These are phyloP conservation scores for Seira sanloemensis DNA, from an alignment of 2,888 invertebrate genomes.

Conservation along the genomic window DNA sequence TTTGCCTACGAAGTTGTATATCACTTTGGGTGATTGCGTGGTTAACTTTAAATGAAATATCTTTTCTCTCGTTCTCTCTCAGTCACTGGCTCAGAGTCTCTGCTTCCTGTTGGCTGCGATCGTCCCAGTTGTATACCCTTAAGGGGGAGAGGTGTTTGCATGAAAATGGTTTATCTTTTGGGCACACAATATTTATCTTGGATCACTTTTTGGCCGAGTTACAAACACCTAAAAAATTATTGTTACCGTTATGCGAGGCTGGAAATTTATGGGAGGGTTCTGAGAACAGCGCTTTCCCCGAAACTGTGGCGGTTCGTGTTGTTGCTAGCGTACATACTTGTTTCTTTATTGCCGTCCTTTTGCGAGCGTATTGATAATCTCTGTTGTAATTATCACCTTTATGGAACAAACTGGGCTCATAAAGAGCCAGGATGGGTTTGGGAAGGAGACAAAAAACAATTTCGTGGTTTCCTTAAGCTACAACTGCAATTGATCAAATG, in stretches of 20 bases:
- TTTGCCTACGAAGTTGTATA: not conserved
- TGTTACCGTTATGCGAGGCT: not conserved
- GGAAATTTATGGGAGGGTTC: not conserved
- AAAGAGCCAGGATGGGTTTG: not conserved
- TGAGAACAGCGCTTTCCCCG: not conserved
- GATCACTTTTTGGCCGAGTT: not conserved
- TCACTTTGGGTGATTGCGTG: not conserved
- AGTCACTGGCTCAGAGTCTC: not conserved
- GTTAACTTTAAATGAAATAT: not conserved
- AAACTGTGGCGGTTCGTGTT: no score
- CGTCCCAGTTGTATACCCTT: no score
- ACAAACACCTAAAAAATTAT: not conserved
- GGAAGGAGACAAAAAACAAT: conserved; percentile 32
- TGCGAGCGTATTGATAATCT: not conserved
- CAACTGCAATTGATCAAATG: not conserved
- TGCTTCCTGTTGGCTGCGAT: not conserved
- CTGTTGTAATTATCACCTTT: not conserved
- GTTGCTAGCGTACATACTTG: no score
- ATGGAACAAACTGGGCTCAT: not conserved
- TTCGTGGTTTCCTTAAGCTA: conserved; percentile 3
- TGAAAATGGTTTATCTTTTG: not conserved
- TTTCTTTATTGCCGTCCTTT: conserved; percentile 1
- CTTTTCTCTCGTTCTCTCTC: no score
- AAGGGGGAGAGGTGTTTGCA: not conserved
- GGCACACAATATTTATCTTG: not conserved